Conservation (phyloP, 2,113 vertebrate species). For the Ptyas mucosa region DNA sequence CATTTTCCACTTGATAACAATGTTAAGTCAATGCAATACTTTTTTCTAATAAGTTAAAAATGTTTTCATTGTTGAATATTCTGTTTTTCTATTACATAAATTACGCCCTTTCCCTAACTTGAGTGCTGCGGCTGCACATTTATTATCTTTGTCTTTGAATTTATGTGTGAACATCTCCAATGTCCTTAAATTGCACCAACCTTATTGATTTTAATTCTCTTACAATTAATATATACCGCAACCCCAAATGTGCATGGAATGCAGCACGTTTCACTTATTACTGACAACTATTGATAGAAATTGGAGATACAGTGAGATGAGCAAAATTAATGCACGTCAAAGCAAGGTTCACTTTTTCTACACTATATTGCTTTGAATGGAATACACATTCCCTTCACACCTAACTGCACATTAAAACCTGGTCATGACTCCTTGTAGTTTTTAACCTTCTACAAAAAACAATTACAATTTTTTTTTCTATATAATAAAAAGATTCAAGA, state of each 20-base stretch:
- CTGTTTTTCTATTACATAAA: not conserved
- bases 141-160: not conserved
- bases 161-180: conserved; percentile 6
- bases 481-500: not conserved
- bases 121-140: not conserved
- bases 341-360: not conserved
- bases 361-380: not conserved
- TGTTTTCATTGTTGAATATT: not conserved
- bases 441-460: not conserved
- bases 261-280: not conserved
- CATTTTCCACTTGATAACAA: conserved; percentile 10
- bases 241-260: not conserved
- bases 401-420: not conserved
- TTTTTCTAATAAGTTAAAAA: not conserved
- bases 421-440: not conserved
- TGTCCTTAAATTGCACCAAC: not conserved
- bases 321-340: not conserved
- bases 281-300: not conserved
- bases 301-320: not conserved
- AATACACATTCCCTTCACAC: not conserved
- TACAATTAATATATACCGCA: not conserved
- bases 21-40: not conserved
- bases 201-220: not conserved
- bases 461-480: not conserved
- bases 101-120: not conserved